Percentiles rank a stretch among this genome's conserved stretches.
Conservation (phyloP, 2,113 vertebrate species). For the Dolichallabes microphthalmus region DNA sequence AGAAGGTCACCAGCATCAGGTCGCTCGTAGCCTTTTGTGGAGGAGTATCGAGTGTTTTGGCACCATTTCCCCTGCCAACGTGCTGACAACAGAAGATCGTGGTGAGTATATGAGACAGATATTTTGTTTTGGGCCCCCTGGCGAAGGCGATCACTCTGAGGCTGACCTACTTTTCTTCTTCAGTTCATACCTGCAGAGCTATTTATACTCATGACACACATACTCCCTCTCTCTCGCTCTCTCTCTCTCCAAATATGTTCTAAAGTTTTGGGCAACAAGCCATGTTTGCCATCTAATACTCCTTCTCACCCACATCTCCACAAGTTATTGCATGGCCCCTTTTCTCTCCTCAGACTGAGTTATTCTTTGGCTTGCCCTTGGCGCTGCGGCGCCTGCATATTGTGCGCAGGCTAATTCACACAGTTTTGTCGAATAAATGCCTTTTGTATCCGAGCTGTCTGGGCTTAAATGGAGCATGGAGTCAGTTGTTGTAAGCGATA, state of each 20-base stretch:
- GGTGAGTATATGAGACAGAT: slow-evolving; percentile 40
- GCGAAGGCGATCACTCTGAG: slow-evolving; percentile 56
- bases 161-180: slow-evolving; percentile 63
- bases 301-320: background rate
- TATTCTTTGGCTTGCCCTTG: slow-evolving; percentile 15
- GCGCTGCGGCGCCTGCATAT: background rate
- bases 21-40: slow-evolving; percentile 41
- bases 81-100: slow-evolving; percentile 35
- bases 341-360: background rate
- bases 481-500: background rate
- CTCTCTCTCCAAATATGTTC: slow-evolving; percentile 11
- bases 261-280: background rate
- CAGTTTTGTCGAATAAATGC: slow-evolving; percentile 5
- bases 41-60: slow-evolving; percentile 43
- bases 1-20: slow-evolving; percentile 25
- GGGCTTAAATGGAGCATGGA: background rate
- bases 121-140: slow-evolving; percentile 61
- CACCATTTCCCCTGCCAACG: slow-evolving; percentile 28
- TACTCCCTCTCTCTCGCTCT: slow-evolving; percentile 28
- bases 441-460: slow-evolving; percentile 4
- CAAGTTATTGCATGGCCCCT: background rate
- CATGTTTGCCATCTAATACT: background rate
- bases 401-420: background rate
- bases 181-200: slow-evolving; percentile 63
- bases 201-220: slow-evolving; percentile 62